Conservation (phyloP, 1,140 invertebrate species). For the Bathynomus jamesi region DNA sequence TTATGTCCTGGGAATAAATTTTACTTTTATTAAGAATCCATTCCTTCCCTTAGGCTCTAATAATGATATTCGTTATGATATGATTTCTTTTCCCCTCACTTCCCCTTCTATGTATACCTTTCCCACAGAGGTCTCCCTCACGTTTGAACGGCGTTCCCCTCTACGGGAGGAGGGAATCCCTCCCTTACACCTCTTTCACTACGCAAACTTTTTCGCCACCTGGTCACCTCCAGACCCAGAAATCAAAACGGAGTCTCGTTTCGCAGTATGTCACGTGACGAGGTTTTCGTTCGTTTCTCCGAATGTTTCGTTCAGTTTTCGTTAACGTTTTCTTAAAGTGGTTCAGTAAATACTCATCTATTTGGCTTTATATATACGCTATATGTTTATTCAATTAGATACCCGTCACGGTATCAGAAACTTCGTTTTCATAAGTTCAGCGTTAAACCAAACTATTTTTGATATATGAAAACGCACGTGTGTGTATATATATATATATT, state of each 20-base stretch:
- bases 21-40: neutral
- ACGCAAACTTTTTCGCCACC: neutral
- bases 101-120: neutral
- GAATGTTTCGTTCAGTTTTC: too few species aligned
- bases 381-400: too few species aligned
- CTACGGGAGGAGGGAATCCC: neutral
- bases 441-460: too few species aligned
- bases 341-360: too few species aligned
- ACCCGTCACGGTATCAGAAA: too few species aligned
- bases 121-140: neutral
- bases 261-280: too few species aligned
- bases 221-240: neutral
- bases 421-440: too few species aligned
- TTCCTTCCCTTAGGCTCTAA: neutral
- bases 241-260: too few species aligned
- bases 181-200: neutral
- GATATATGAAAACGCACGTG: neutral
- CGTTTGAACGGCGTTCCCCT: neutral
- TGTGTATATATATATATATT: neutral
- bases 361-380: too few species aligned
- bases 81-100: neutral
- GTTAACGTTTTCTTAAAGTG: too few species aligned
- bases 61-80: neutral
- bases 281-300: too few species aligned
- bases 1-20: neutral